Evolutionary conservation across 2,113 vertebrate species (phyloP), one percentile per base, ranked within the genome.

Genomic region (Calyptomena viridis): DNA sequence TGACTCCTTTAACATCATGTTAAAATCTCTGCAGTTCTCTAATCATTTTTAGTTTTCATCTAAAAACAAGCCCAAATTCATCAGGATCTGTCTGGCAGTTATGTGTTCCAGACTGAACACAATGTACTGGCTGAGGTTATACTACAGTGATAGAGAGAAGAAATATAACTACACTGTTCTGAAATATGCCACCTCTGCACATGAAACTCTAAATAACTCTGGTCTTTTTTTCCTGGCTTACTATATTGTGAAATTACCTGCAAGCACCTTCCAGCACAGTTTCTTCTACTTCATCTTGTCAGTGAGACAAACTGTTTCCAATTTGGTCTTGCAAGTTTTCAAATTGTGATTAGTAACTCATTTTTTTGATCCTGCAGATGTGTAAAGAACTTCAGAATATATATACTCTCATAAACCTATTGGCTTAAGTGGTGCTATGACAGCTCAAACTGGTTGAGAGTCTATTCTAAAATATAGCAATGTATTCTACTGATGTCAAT

Each of bases 31-130:
- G 74, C 37, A 77, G 67, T 49, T 89, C 40, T 79, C 31, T 50
- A 81, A 82, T 59, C 0, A 75, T 55, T 95, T 95, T 83, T 85
- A 19, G 2, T 55, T 93, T 95, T 94, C 71, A 42, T 77, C 73
- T 74, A 52, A 79, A 74, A 80, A 40, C 27, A 91, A 91, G 40
- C 7, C 20, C 30, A 50, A 77, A 25, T 91, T 91, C 56, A 72
- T 95, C 85, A 95, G 37, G 39, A 83, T 91, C 91, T 91, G 55
- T 74, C 71, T 71, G 89, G 78, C 87, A 88, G 74, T 87, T 93
- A 90, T 85, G 33, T 69, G 62, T 47, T 93, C 55, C 11, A 12
- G 56, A 71, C 30, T 40, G 75, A 92, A 72, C 20, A 39, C 27
- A 86, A 81, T 78, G 39, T 63, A 28, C 69, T 84, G 21, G 84